phyloP scores from a whole-genome alignment of 1,140 invertebrate genomes.

The Coenobita brevimanus region DNA sequence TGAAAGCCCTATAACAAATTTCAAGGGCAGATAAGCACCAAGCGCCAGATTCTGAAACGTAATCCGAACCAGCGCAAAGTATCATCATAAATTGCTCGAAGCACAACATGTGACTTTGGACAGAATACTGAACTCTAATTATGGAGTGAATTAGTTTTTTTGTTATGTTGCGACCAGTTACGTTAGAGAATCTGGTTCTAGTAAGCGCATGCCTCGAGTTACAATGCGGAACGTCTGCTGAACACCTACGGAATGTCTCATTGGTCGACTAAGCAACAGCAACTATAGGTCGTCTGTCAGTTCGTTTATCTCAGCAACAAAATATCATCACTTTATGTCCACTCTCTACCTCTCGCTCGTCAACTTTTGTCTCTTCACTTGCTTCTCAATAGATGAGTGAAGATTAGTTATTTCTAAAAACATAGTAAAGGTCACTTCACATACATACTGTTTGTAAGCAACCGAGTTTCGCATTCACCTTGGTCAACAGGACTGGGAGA shows the following conservation, averaged over 20 bases:
- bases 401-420: no score
- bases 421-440: no score
- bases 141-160: background rate
- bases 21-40: conserved; percentile 47
- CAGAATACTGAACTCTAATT: background rate
- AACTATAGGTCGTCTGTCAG: conserved; percentile 43
- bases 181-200: conserved; percentile 57
- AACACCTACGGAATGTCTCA: conserved; percentile 52
- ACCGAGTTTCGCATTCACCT: no score
- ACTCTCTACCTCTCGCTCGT: no score
- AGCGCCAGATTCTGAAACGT: conserved; percentile 63
- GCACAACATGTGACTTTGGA: background rate
- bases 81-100: background rate
- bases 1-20: conserved; percentile 22
- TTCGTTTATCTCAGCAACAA: conserved; percentile 25
- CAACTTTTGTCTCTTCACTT: no score
- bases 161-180: conserved; percentile 27
- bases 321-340: conserved; percentile 9
- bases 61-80: background rate
- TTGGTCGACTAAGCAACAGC: conserved; percentile 56
- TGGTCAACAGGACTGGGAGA: no score
- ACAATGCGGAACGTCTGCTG: conserved; percentile 28
- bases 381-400: no score
- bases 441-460: no score
- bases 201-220: conserved; percentile 59